Conservation (phyloP, 2,888 invertebrate species). For the Rhingia campestris region DNA sequence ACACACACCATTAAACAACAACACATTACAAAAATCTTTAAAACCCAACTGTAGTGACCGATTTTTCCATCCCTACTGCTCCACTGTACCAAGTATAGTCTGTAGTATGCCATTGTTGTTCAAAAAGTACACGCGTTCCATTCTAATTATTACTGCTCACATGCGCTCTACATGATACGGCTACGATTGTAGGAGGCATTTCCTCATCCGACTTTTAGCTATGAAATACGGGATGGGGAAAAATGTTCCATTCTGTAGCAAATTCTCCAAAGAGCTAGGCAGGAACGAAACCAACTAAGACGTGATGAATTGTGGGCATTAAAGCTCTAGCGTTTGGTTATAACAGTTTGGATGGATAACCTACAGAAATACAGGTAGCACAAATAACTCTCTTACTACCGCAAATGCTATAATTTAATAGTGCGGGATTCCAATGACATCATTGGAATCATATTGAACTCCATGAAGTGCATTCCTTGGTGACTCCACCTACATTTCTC, state of each 20-base stretch:
- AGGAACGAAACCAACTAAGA: slow-evolving; percentile 2
- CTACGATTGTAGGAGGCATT: too few species aligned
- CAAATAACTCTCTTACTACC: slow-evolving; percentile 30
- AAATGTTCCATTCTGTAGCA: slow-evolving; percentile 31
- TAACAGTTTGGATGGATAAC: slow-evolving; percentile 49
- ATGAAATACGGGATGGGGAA: slow-evolving; percentile 35
- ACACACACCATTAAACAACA: slow-evolving; percentile 40
- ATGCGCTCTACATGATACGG: slow-evolving; percentile 49
- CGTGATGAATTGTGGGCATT: slow-evolving; percentile 50
- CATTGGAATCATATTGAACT: slow-evolving; percentile 59
- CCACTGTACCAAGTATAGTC: slow-evolving; percentile 40
- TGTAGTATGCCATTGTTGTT: slow-evolving; percentile 60
- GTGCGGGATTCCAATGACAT: slow-evolving; percentile 51
- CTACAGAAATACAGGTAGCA: slow-evolving; percentile 7
- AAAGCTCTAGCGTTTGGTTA: slow-evolving; percentile 45
- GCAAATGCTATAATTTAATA: slow-evolving; percentile 47
- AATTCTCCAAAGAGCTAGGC: slow-evolving; percentile 3
- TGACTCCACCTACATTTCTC: slow-evolving; percentile 22
- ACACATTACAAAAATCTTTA: slow-evolving; percentile 33
- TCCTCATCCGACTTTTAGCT: slow-evolving; percentile 7
- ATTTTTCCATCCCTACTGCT: slow-evolving; percentile 67
- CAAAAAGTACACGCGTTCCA: slow-evolving; percentile 53
- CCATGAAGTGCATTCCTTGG: slow-evolving; percentile 48
- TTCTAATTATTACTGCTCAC: slow-evolving; percentile 50
- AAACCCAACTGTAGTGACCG: slow-evolving; percentile 69